Conservation (phyloP, 2,888 invertebrate species). For the Branchellion lobata region DNA sequence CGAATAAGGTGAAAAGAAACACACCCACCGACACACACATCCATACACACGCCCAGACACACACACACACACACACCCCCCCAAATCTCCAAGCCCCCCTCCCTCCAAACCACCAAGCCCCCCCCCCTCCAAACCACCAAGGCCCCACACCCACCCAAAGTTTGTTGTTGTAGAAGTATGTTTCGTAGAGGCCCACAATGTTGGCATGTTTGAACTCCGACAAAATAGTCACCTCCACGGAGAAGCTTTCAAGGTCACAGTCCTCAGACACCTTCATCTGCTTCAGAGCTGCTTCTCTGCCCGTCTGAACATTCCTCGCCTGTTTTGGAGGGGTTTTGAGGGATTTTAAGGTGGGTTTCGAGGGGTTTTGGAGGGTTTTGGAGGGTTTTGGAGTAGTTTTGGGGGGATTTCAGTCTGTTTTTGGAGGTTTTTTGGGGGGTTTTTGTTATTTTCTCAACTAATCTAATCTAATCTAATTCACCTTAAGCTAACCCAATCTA, state of each 20-base stretch:
- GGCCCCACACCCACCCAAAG: conserved; percentile 76
- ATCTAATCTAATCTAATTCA: too few relatives aligned
- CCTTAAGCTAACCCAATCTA: too few relatives aligned
- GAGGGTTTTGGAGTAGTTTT: not conserved
- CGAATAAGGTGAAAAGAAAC: too few relatives aligned
- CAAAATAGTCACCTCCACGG: conserved; percentile 97
- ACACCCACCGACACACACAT: too few relatives aligned
- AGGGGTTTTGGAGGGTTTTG: not conserved
- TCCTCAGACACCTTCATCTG: conserved; percentile 94
- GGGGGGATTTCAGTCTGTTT: not conserved
- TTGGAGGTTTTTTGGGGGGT: too few relatives aligned
- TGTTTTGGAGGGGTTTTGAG: not conserved
- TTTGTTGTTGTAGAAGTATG: conserved; percentile 86
- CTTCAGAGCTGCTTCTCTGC: conserved; percentile 81
- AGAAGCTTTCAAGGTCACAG: conserved; percentile 95
- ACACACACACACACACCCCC: too few relatives aligned
- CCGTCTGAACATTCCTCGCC: conserved; percentile 64
- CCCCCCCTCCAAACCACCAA: too few relatives aligned
- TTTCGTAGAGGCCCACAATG: conserved; percentile 91
- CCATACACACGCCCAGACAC: too few relatives aligned
- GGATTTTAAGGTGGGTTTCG: not conserved
- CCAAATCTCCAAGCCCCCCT: too few relatives aligned
- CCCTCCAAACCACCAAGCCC: too few relatives aligned
- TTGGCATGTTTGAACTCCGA: conserved; percentile 90
- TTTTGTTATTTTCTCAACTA: too few relatives aligned